These are phyloP conservation scores for Ctenochaetus hawaiiensis DNA, from an alignment of 2,797 vertebrate species.

Conservation along the genomic window DNA sequence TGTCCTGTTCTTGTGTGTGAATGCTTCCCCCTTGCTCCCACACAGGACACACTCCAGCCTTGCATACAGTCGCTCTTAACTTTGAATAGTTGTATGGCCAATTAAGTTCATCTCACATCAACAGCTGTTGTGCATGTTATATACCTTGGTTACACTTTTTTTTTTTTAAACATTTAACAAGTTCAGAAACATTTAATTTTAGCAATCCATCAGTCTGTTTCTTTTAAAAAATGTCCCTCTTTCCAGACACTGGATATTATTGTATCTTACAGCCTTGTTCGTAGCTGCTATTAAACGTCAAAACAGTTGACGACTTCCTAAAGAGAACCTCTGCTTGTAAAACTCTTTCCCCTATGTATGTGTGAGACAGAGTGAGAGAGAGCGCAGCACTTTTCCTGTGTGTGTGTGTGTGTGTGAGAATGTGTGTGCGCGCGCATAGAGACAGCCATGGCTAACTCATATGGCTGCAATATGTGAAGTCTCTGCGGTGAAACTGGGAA, in stretches of 20 bases:
- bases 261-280: constrained; percentile 77
- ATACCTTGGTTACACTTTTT: constrained; percentile 31
- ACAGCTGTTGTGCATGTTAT: background rate
- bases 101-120: background rate
- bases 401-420: constrained; percentile 18
- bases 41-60: background rate
- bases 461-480: constrained; percentile 84
- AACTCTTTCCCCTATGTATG: constrained; percentile 68
- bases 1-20: background rate
- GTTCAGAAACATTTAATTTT: constrained; percentile 5
- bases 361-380: constrained; percentile 59
- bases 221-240: constrained; percentile 22
- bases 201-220: constrained; percentile 12
- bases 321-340: constrained; percentile 81
- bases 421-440: constrained; percentile 55
- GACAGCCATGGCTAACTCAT: constrained; percentile 77
- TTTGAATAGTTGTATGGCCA: background rate
- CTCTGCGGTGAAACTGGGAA: constrained; percentile 78
- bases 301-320: constrained; percentile 83
- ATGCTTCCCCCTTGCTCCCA: background rate
- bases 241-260: constrained; percentile 72
- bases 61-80: background rate
- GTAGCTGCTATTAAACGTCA: constrained; percentile 80
- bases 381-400: constrained; percentile 56
- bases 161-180: constrained; percentile 34